Evolutionary conservation across 1,140 invertebrate species (phyloP).

Genomic region (Mycetomoellerius zeteki): DNA sequence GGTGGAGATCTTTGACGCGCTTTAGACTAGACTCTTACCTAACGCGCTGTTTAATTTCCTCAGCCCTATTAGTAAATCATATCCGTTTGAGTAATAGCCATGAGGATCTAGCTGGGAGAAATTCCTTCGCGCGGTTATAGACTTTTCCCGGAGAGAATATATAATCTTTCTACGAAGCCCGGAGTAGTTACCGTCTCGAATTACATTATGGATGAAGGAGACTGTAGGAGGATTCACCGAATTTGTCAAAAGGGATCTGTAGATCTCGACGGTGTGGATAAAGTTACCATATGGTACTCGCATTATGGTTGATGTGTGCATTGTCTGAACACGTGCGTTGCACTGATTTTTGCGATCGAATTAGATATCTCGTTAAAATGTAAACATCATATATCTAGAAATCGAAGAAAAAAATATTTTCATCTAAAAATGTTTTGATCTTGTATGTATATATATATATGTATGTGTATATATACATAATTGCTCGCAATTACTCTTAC

Average conservation of each 20-base stretch:
- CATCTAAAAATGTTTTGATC: not conserved
- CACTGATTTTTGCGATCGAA: slow-evolving; percentile 33
- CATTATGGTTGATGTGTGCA: slow-evolving; percentile 32
- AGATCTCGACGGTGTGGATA: slow-evolving; percentile 54
- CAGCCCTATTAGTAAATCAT: slow-evolving; percentile 71
- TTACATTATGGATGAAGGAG: slow-evolving; percentile 76
- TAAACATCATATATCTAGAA: not conserved
- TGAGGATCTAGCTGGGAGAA: slow-evolving; percentile 29
- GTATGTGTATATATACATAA: not conserved
- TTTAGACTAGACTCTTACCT: slow-evolving; percentile 40
- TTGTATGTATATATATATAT: not conserved
- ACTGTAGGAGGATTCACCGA: slow-evolving; percentile 70
- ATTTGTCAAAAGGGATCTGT: slow-evolving; percentile 77
- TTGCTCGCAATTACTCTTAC: not conserved
- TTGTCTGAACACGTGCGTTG: slow-evolving; percentile 65
- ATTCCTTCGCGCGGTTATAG: slow-evolving; percentile 57
- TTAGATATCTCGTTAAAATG: slow-evolving; percentile 27
- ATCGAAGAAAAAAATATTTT: not conserved
- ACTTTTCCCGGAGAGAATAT: slow-evolving; percentile 64
- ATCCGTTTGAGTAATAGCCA: slow-evolving; percentile 67
- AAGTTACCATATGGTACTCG: slow-evolving; percentile 64
- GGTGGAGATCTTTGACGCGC: slow-evolving; percentile 38
- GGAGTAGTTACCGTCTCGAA: slow-evolving; percentile 75
- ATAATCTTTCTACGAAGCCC: slow-evolving; percentile 69
- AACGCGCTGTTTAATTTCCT: slow-evolving; percentile 71